Conservation (phyloP, 2,113 vertebrate genomes). For the Calypte anna region DNA sequence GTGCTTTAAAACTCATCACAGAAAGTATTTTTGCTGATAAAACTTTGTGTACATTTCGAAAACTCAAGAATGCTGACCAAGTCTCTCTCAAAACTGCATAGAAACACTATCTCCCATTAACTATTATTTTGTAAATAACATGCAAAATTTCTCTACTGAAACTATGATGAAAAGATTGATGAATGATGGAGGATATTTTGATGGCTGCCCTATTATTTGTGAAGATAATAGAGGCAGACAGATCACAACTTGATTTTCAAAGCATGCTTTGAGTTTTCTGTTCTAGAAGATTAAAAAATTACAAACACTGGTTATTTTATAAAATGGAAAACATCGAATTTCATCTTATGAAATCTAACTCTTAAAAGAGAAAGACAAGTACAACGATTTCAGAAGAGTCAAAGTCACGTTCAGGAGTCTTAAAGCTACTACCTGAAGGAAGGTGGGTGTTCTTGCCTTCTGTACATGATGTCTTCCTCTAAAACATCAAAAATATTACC, state of each 20-base stretch:
- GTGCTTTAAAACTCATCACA: not conserved
- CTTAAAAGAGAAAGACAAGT: not conserved
- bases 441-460: not conserved
- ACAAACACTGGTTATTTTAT: not conserved
- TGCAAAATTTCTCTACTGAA: not conserved
- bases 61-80: not conserved
- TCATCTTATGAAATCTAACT: not conserved
- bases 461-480: not conserved
- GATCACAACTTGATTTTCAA: slow-evolving; percentile 5
- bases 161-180: not conserved
- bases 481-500: not conserved
- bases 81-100: not conserved
- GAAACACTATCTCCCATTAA: not conserved
- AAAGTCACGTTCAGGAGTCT: not conserved
- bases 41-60: not conserved
- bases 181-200: not conserved
- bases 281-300: not conserved
- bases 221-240: not conserved
- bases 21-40: not conserved
- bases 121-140: not conserved
- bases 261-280: not conserved
- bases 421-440: not conserved
- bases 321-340: not conserved
- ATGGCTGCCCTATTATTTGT: not conserved
- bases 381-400: not conserved